Percentiles rank a stretch among this genome's conserved stretches.
These are phyloP conservation scores for Dolichallabes microphthalmus DNA, from an alignment of 2,113 vertebrate species.

Conservation along the genomic window DNA sequence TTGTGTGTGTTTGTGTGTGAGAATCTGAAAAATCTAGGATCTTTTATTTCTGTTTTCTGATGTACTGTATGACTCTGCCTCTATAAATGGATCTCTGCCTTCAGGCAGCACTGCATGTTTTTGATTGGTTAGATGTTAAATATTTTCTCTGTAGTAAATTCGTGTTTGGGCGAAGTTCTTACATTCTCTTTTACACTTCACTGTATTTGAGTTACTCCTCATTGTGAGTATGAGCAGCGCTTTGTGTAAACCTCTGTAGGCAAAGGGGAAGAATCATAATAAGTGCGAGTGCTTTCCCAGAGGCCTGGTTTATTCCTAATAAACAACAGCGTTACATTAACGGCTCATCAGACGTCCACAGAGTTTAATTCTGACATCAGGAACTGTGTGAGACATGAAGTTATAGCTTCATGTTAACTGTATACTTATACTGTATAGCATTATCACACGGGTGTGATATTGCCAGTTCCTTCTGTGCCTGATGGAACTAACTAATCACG, in stretches of 20 bases:
- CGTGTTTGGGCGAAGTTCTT: background rate
- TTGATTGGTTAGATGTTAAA: background rate
- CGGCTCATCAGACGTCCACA: background rate
- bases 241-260: constrained; percentile 8
- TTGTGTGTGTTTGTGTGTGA: background rate
- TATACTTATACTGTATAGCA: too few species aligned
- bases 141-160: constrained; percentile 17
- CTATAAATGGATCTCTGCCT: background rate
- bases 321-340: constrained; percentile 27
- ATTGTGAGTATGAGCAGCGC: background rate
- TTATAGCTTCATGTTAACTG: background rate
- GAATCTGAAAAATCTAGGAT: background rate
- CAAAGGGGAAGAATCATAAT: constrained; percentile 52
- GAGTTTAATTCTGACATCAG: background rate
- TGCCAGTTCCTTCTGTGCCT: too few species aligned
- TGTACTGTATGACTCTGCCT: background rate
- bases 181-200: background rate
- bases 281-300: constrained; percentile 24
- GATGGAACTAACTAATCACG: too few species aligned
- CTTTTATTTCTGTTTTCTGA: background rate
- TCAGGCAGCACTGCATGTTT: background rate
- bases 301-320: constrained; percentile 50
- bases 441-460: too few species aligned
- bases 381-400: background rate
- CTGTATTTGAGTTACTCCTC: background rate